These are phyloP conservation scores for Grapholita molesta DNA, from an alignment of 1,140 invertebrate species.

Conservation along the genomic window DNA sequence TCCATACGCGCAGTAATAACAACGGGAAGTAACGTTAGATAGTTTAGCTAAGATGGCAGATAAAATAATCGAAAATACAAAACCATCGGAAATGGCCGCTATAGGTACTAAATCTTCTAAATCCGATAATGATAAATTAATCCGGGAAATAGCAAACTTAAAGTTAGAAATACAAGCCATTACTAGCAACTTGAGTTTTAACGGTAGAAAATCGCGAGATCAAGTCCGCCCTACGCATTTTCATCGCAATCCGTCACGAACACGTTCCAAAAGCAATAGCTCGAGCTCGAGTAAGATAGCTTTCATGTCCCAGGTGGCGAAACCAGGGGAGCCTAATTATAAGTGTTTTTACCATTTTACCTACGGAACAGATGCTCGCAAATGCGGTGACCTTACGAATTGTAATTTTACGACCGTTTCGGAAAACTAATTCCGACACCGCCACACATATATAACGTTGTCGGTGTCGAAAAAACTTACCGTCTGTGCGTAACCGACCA, in stretches of 20 bases:
- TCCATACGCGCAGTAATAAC: too few species aligned
- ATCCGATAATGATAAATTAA: not conserved
- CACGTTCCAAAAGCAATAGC: not conserved
- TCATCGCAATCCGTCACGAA: not conserved
- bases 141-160: not conserved
- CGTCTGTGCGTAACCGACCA: slow-evolving; percentile 35
- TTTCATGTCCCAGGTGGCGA: not conserved
- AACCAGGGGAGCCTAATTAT: not conserved
- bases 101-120: not conserved
- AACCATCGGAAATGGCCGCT: not conserved
- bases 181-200: not conserved
- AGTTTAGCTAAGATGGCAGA: not conserved
- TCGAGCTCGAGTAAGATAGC: not conserved
- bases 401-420: not conserved
- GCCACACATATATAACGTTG: slow-evolving; percentile 27
- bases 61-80: not conserved
- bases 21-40: slow-evolving; percentile 15
- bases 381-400: not conserved
- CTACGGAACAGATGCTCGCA: not conserved
- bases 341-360: not conserved
- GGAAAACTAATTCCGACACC: slow-evolving; percentile 33
- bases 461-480: slow-evolving; percentile 19
- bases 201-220: not conserved
- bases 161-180: not conserved
- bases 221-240: not conserved